Evolutionary conservation across 1,140 invertebrate genomes (phyloP).

Genomic region (Ephestia elutella): DNA sequence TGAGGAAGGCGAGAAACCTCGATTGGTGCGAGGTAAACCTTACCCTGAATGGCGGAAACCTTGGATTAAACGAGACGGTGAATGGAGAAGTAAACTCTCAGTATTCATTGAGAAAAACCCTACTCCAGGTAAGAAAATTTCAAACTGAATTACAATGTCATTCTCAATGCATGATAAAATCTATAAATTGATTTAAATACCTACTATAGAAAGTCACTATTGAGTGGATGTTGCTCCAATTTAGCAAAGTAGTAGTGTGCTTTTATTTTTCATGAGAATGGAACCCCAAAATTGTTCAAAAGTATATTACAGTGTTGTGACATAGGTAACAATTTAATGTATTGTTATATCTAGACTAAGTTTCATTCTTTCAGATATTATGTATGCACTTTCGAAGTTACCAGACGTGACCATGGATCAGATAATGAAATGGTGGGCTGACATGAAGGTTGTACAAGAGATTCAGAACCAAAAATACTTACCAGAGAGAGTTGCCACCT

Average conservation of each 20-base stretch:
- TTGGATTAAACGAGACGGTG: slow-evolving; percentile 55
- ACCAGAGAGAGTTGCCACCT: slow-evolving; percentile 40
- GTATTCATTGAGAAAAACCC: slow-evolving; percentile 58
- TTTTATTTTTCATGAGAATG: too few relatives aligned
- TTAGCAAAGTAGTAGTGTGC: too few relatives aligned
- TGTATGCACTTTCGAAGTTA: slow-evolving; percentile 43
- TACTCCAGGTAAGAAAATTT: slow-evolving; percentile 25
- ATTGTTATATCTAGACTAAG: too few relatives aligned
- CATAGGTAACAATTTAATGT: too few relatives aligned
- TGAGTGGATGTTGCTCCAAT: too few relatives aligned
- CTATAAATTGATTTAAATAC: too few relatives aligned
- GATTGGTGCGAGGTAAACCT: slow-evolving; percentile 42
- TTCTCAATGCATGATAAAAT: too few relatives aligned
- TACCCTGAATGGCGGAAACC: slow-evolving; percentile 62
- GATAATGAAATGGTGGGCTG: slow-evolving; percentile 50
- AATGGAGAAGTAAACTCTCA: slow-evolving; percentile 53
- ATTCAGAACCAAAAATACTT: slow-evolving; percentile 56
- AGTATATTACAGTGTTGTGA: too few relatives aligned
- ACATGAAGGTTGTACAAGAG: slow-evolving; percentile 58
- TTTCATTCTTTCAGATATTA: slow-evolving; percentile 22
- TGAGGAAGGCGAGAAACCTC: slow-evolving; percentile 51
- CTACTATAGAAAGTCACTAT: too few relatives aligned
- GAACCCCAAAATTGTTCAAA: too few relatives aligned
- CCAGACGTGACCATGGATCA: slow-evolving; percentile 40
- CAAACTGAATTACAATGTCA: too few relatives aligned